Conservation (phyloP, 2,113 vertebrate species). For the Pseudopodoces humilis region DNA sequence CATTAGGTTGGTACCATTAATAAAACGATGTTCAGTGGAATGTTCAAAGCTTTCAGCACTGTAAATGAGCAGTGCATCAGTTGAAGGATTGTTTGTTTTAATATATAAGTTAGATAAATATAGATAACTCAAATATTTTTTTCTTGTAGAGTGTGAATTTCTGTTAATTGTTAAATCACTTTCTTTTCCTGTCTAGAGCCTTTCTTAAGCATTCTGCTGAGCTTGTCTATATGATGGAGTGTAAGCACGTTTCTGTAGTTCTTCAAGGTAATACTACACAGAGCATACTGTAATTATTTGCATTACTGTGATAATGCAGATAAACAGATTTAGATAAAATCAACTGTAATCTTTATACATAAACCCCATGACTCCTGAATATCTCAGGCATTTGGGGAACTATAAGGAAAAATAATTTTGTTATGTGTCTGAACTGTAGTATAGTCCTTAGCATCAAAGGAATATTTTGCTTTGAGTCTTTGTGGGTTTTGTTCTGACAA, state of each 20-base stretch:
- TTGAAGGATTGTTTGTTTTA: background rate
- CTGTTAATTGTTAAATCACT: background rate
- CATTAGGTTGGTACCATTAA: conserved; percentile 79
- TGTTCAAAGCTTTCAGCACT: background rate
- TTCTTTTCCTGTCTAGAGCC: conserved; percentile 66
- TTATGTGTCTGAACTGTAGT: background rate
- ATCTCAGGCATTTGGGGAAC: background rate
- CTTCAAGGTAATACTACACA: conserved; percentile 82
- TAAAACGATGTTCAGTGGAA: background rate
- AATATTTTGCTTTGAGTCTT: background rate
- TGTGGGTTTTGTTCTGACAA: background rate
- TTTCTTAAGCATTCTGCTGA: conserved; percentile 92
- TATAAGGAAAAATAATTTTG: background rate
- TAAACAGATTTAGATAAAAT: background rate
- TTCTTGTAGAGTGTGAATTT: background rate
- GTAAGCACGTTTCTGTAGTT: conserved; percentile 85
- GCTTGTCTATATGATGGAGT: conserved; percentile 88
- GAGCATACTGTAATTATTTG: background rate
- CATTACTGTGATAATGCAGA: background rate
- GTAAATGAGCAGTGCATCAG: background rate
- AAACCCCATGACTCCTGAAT: background rate
- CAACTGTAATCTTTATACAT: background rate
- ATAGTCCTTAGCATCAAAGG: background rate
- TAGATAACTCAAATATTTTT: background rate
- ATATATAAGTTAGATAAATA: background rate